These are phyloP conservation scores for Leptobrachium ailaonicum DNA, from an alignment of 2,113 vertebrate species.

Conservation along the genomic window DNA sequence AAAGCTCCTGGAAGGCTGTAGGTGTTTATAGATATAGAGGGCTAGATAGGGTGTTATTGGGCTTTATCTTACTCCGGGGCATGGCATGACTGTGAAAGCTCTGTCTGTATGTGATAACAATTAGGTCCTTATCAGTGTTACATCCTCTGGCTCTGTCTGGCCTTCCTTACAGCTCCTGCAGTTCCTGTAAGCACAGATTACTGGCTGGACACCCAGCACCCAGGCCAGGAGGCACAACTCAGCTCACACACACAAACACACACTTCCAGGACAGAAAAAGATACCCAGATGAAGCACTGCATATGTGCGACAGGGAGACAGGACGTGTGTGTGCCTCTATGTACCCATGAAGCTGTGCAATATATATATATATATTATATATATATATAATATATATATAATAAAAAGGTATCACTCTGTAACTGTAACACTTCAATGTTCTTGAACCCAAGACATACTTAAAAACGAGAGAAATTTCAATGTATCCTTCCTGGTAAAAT, in stretches of 20 bases:
- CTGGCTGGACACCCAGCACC: background rate
- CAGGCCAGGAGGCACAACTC: background rate
- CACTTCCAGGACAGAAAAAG: no score
- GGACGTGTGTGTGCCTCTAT: no score
- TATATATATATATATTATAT: no score
- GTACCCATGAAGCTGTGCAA: no score
- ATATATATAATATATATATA: no score
- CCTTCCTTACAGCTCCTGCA: slow-evolving; percentile 28
- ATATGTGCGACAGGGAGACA: no score
- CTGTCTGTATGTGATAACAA: slow-evolving; percentile 40
- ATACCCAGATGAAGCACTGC: background rate
- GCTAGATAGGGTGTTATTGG: background rate
- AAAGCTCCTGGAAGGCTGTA: background rate
- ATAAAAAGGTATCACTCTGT: no score
- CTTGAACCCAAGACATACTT: no score
- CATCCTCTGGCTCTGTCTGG: slow-evolving; percentile 43
- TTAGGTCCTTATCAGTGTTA: slow-evolving; percentile 41
- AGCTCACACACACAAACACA: no score
- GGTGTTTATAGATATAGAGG: slow-evolving; percentile 16
- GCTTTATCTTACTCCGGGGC: slow-evolving; percentile 13
- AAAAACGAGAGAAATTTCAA: no score
- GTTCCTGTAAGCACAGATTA: slow-evolving; percentile 30
- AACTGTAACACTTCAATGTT: no score
- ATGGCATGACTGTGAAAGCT: slow-evolving; percentile 9
- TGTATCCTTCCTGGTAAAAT: no score